These are phyloP conservation scores for Dasypus novemcinctus DNA, from an alignment of 2,113 vertebrate species.

Conservation along the genomic window DNA sequence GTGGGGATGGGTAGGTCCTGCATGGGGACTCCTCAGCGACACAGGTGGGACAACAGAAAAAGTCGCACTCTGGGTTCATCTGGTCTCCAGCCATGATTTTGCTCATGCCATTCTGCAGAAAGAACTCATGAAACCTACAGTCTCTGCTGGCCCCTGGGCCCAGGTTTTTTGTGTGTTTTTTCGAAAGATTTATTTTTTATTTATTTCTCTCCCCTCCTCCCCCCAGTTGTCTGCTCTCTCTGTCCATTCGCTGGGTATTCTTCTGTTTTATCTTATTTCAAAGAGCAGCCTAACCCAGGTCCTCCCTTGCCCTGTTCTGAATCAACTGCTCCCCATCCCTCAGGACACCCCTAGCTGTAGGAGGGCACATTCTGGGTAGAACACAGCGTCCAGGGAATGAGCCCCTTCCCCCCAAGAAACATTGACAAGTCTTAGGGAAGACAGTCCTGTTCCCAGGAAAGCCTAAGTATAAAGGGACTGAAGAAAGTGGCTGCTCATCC, in stretches of 20 bases:
- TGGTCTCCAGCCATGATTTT: neutral
- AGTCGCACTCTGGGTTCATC: neutral
- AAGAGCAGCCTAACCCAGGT: neutral
- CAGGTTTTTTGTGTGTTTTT: too few relatives aligned
- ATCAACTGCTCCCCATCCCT: neutral
- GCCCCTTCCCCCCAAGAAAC: neutral
- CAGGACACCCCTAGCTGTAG: too few relatives aligned
- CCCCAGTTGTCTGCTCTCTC: too few relatives aligned
- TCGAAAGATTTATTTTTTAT: too few relatives aligned
- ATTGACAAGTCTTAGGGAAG: neutral
- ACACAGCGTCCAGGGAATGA: neutral
- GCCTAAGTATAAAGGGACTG: neutral
- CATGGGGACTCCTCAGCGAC: fast-evolving
- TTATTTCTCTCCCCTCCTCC: too few relatives aligned
- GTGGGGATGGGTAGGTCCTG: neutral
- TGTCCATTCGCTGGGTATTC: too few relatives aligned
- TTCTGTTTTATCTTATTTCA: neutral
- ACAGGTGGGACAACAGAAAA: neutral
- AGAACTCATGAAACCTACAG: neutral
- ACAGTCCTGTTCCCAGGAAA: neutral
- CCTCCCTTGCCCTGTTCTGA: neutral
- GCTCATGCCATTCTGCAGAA: neutral
- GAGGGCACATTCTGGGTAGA: neutral
- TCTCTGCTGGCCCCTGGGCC: neutral
- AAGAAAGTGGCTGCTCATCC: neutral